Percentiles rank a stretch among this genome's conserved stretches.
Conservation (phyloP, 2,888 invertebrate species). For the Hanleya hanleyi region DNA sequence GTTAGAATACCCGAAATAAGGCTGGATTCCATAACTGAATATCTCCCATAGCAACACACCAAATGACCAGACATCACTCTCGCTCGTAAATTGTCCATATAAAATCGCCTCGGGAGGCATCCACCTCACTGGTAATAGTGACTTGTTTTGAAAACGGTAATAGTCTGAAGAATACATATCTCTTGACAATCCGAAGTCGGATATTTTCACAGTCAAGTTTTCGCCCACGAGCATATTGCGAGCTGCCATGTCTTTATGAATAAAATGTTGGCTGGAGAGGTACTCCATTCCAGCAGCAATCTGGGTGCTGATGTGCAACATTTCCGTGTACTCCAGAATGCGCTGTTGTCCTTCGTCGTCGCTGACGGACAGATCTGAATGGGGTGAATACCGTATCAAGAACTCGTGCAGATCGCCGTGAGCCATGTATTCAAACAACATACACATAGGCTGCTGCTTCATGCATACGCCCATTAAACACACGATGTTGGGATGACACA, state of each 20-base stretch:
- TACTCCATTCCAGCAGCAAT: slow-evolving; percentile 76
- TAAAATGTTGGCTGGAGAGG: slow-evolving; percentile 86
- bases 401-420: slow-evolving; percentile 97
- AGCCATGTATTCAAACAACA: slow-evolving; percentile 98
- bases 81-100: slow-evolving; percentile 97
- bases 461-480: slow-evolving; percentile 94
- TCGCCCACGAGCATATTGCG: slow-evolving; percentile 97
- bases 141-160: slow-evolving; percentile 95
- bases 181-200: slow-evolving; percentile 95
- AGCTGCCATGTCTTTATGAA: slow-evolving; percentile 96
- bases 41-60: slow-evolving; percentile 99
- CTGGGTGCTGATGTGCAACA: slow-evolving; percentile 87
- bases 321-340: slow-evolving; percentile 78
- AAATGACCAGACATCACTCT: slow-evolving; percentile 99
- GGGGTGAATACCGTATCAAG: slow-evolving; percentile 90
- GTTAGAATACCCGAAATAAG: slow-evolving; percentile 95
- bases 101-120: slow-evolving; percentile 99
- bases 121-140: slow-evolving; percentile 95
- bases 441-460: slow-evolving; percentile 90
- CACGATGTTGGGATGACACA: slow-evolving; percentile 96
- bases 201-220: slow-evolving; percentile 95
- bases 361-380: slow-evolving; percentile 76
- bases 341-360: slow-evolving; percentile 78
- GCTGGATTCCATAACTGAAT: slow-evolving; percentile 97
- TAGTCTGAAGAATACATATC: slow-evolving; percentile 96